Evolutionary conservation across 2,797 vertebrate genomes (phyloP), one percentile per base, ranked within the genome.

Genomic region (Melopsittacus undulatus): DNA sequence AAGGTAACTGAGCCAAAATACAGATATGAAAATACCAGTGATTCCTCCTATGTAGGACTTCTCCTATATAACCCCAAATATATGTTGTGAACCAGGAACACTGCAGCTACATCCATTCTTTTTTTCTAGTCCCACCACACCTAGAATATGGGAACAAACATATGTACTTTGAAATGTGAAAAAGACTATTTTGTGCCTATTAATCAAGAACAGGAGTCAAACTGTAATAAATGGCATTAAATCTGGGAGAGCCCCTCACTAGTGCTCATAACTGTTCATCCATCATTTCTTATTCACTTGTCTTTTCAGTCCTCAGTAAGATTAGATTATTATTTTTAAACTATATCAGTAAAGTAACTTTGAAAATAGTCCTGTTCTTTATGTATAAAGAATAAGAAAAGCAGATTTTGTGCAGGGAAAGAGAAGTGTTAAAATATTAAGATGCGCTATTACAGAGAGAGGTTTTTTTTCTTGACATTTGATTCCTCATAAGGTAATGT

Each of bases 21-120:
- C 27, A 79, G 43, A 26, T 62, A 43, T 11, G 27, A 48, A 63
- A 62, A 34, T 9, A 52, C 8, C 0, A 0, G 22, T n/a, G 73
- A 59, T 81, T 87, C 83, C 45, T 78, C 9, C 62, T 30, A 6
- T 48, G 16, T 34, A 38, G 56, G 56, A 36, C 85, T 87, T 87
- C 45, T 80, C 10, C 66, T 27, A 6, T 51, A 20, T 34, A 38
- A 69, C 12, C 11, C 22, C 19, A 83, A 74, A 75, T 34, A 49
- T 82, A 49, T 38, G 17, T 52, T 51, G 36, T 64, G 32, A 94
- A 46, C 40, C 27, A 75, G n/a, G 42, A 22, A 21, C 22, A 66
- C 57, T 69, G 40, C 20, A 87, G 38, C 27, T 68, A 73, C 22
- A 78, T 51, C 22, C 14, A 23, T 49, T 80, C 61, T 62, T 34